These are phyloP conservation scores for Eledona agricola DNA, from an alignment of 2,888 invertebrate species.

Conservation along the genomic window DNA sequence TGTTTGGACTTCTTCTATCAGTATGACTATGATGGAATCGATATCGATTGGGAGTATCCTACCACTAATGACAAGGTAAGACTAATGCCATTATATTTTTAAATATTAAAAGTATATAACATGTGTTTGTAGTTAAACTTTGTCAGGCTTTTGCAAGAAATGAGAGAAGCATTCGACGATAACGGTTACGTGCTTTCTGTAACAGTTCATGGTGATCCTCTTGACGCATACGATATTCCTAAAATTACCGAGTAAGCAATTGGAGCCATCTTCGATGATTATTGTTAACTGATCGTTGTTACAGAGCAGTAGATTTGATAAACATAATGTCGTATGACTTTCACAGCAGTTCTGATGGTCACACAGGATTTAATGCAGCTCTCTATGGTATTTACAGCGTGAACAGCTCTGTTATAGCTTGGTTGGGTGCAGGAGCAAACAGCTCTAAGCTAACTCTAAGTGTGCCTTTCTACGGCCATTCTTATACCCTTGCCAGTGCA, in stretches of 20 bases:
- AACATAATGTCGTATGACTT: constrained; percentile 65
- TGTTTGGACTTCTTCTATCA: constrained; percentile 19
- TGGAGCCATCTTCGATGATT: constrained; percentile 54
- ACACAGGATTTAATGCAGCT: constrained; percentile 73
- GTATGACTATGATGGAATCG: constrained; percentile 28
- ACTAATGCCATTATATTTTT: too few species aligned
- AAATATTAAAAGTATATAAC: too few species aligned
- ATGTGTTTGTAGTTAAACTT: constrained; percentile 40
- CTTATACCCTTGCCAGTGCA: constrained; percentile 67
- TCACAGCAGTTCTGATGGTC: constrained; percentile 72
- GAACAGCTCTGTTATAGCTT: constrained; percentile 33
- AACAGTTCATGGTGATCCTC: constrained; percentile 49
- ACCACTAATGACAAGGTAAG: constrained; percentile 19
- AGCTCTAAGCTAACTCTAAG: constrained; percentile 73
- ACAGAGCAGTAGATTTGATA: constrained; percentile 60
- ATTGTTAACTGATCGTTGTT: constrained; percentile 10
- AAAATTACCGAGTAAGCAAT: constrained; percentile 50
- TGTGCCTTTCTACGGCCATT: constrained; percentile 73
- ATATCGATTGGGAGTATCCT: constrained; percentile 35
- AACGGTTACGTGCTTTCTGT: constrained; percentile 48
- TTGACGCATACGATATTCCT: constrained; percentile 48
- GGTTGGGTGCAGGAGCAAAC: constrained; percentile 57
- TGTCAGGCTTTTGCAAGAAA: constrained; percentile 46
- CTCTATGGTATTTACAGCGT: constrained; percentile 63
- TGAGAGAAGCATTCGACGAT: constrained; percentile 43